Percentiles rank a stretch among this genome's conserved stretches.
Conservation (phyloP, 2,113 vertebrate species). For the Notarius lentiginosus region DNA sequence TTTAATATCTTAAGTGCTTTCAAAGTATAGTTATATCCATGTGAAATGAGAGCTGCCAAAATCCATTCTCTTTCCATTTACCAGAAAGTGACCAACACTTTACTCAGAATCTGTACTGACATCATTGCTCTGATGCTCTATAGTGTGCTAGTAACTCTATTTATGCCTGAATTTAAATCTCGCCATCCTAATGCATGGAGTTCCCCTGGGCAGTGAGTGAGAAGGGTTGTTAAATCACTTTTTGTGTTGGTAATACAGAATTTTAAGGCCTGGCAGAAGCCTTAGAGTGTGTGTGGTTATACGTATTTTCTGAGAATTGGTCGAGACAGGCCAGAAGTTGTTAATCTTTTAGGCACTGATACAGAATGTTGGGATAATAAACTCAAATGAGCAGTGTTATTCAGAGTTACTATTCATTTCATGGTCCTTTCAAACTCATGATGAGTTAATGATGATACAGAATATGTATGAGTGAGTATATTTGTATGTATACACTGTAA, state of each 20-base stretch:
- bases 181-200: not conserved
- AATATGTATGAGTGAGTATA: not conserved
- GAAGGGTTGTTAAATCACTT: constrained; percentile 2
- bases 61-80: constrained; percentile 19
- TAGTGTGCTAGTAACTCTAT: constrained; percentile 9
- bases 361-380: constrained; percentile 11
- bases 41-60: constrained; percentile 1
- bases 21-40: not conserved
- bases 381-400: not conserved
- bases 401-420: not conserved
- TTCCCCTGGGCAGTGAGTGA: not conserved
- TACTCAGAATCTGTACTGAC: not conserved
- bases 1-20: constrained; percentile 23
- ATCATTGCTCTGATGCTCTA: constrained; percentile 4
- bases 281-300: not conserved
- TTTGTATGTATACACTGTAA: not conserved
- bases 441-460: constrained; percentile 9
- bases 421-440: not conserved
- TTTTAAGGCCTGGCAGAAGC: not conserved
- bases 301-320: not conserved
- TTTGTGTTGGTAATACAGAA: constrained; percentile 28
- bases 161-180: constrained; percentile 9
- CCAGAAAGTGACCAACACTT: constrained; percentile 23
- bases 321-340: constrained; percentile 10
- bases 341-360: constrained; percentile 3